Conservation (phyloP, 2,888 invertebrate species). For the Hedychridium roseum region DNA sequence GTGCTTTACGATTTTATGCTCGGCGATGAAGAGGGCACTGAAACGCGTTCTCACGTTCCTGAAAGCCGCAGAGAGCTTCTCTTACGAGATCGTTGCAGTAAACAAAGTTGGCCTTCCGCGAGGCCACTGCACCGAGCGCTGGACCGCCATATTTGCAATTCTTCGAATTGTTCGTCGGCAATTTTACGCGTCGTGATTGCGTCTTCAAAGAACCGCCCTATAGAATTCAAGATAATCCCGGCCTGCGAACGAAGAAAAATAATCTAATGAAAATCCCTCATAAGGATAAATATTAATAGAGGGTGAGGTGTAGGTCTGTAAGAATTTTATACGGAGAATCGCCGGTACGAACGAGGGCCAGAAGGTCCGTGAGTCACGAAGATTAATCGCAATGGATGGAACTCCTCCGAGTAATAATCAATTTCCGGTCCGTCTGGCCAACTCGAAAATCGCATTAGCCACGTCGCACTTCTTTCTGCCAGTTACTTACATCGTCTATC, state of each 20-base stretch:
- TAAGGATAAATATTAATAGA: too few relatives aligned
- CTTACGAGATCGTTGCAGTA: slow-evolving; percentile 19
- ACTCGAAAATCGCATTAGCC: slow-evolving; percentile 29
- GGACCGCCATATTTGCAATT: slow-evolving; percentile 25
- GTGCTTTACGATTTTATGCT: too few relatives aligned
- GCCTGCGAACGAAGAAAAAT: too few relatives aligned
- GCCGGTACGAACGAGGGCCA: too few relatives aligned
- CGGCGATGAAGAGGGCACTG: neutral
- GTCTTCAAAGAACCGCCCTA: too few relatives aligned
- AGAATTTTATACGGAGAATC: too few relatives aligned
- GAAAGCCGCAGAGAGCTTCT: slow-evolving; percentile 3
- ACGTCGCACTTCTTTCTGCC: slow-evolving; percentile 13
- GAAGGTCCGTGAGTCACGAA: too few relatives aligned
- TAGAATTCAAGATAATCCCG: too few relatives aligned
- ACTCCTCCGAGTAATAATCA: slow-evolving; percentile 20
- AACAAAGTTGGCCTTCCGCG: slow-evolving; percentile 35
- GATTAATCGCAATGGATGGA: slow-evolving; percentile 10
- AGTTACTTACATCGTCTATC: slow-evolving; percentile 12
- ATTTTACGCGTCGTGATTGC: too few relatives aligned
- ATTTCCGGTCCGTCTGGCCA: slow-evolving; percentile 30
- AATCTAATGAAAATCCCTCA: too few relatives aligned
- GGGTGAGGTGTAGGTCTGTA: too few relatives aligned
- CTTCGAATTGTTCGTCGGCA: slow-evolving; percentile 12
- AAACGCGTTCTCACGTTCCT: slow-evolving; percentile 8
- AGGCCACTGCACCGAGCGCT: slow-evolving; percentile 32